Conservation (phyloP, 2,113 vertebrate genomes). For the Pedionomus torquatus region DNA sequence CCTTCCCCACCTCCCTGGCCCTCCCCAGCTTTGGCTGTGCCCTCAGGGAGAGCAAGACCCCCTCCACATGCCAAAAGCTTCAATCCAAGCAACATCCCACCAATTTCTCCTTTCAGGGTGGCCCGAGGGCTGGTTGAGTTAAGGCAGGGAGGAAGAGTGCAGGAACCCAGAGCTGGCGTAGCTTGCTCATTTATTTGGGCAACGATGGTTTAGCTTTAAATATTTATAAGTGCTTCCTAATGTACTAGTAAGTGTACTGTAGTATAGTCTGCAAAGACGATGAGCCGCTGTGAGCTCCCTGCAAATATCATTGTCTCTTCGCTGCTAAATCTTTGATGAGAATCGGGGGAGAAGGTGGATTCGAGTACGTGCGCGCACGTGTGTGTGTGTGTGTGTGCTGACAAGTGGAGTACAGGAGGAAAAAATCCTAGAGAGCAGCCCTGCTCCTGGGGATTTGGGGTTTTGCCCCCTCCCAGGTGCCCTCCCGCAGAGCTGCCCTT, state of each 20-base stretch:
- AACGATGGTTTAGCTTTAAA: background rate
- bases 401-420: background rate
- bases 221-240: constrained; percentile 32
- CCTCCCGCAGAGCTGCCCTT: background rate
- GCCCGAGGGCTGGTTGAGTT: background rate
- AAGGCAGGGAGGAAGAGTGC: background rate
- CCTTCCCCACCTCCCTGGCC: no score
- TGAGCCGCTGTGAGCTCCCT: background rate
- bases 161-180: background rate
- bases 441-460: background rate
- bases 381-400: background rate
- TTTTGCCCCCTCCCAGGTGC: no score
- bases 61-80: background rate
- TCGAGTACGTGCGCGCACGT: accelerated
- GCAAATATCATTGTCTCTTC: background rate
- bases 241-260: background rate
- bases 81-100: background rate
- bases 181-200: background rate
- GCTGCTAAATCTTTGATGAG: constrained; percentile 36
- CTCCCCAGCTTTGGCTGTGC: accelerated
- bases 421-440: background rate
- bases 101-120: background rate
- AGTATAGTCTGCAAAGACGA: background rate
- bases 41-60: background rate
- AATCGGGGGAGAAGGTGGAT: background rate